These are phyloP conservation scores for Aproaerema taeniolella DNA, from an alignment of 2,888 invertebrate genomes.

Conservation along the genomic window DNA sequence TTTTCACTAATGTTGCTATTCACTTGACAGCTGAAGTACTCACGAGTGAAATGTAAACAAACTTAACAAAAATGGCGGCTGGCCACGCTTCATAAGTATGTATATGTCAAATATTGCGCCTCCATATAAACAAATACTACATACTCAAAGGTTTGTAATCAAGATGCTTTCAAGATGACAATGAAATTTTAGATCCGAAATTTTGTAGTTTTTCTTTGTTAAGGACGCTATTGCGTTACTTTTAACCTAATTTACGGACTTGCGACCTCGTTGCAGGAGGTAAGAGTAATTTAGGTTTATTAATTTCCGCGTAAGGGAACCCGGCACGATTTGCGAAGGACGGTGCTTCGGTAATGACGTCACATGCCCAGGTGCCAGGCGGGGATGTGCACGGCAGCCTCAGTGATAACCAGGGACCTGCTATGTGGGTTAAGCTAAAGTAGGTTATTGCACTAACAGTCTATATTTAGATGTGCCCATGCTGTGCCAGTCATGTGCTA, in stretches of 20 bases:
- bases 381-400: slow-evolving; percentile 56
- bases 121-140: too few species aligned
- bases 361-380: slow-evolving; percentile 66
- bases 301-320: slow-evolving; percentile 55
- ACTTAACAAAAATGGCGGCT: too few species aligned
- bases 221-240: slow-evolving; percentile 35
- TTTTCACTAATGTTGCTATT: too few species aligned
- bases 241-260: slow-evolving; percentile 51
- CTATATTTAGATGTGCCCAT: slow-evolving; percentile 53
- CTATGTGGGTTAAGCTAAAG: slow-evolving; percentile 72
- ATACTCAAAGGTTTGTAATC: too few species aligned
- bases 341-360: slow-evolving; percentile 52
- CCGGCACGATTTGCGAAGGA: slow-evolving; percentile 48
- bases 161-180: too few species aligned
- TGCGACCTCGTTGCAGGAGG: slow-evolving; percentile 47
- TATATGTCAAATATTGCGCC: too few species aligned
- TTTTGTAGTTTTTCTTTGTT: slow-evolving; percentile 23
- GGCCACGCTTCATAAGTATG: too few species aligned
- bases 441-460: slow-evolving; percentile 73
- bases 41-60: too few species aligned
- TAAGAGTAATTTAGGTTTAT: slow-evolving; percentile 58
- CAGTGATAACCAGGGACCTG: slow-evolving; percentile 60
- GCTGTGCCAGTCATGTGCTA: slow-evolving; percentile 49
- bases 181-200: slow-evolving; percentile 36
- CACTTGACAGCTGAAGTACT: too few species aligned